Percentiles rank a stretch among this genome's conserved stretches.
phyloP scores from a whole-genome alignment of 2,797 vertebrate species.

The Xiphophorus birchmanni region DNA sequence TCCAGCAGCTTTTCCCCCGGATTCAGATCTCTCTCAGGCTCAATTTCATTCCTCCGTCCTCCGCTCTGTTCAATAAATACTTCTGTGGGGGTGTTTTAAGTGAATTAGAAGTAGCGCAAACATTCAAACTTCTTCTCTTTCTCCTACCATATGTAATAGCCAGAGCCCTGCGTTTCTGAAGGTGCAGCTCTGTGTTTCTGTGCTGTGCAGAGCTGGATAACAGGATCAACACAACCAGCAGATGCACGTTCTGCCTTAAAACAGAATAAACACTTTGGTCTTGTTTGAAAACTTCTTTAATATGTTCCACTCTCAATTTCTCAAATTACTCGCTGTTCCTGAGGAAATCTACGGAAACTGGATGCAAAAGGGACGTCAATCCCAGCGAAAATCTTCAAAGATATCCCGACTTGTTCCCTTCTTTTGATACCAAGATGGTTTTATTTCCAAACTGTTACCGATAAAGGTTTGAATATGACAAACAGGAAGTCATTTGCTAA shows the following conservation, averaged over 20 bases:
- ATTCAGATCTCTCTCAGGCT: constrained; percentile 15
- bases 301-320: constrained; percentile 10
- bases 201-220: constrained; percentile 17
- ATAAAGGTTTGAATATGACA: constrained; percentile 38
- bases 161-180: background rate
- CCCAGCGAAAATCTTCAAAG: constrained; percentile 30
- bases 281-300: constrained; percentile 3
- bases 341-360: constrained; percentile 12
- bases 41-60: constrained; percentile 51
- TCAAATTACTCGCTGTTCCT: background rate
- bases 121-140: constrained; percentile 26
- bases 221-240: constrained; percentile 5
- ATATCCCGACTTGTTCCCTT: constrained; percentile 21
- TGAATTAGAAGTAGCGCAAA: constrained; percentile 55
- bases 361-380: constrained; percentile 2
- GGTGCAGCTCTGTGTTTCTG: constrained; percentile 7
- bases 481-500: constrained; percentile 44
- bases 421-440: constrained; percentile 27
- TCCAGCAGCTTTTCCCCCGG: constrained; percentile 12
- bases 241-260: background rate
- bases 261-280: background rate
- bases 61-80: constrained; percentile 71
- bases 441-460: constrained; percentile 33
- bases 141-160: background rate
- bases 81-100: constrained; percentile 66